Evolutionary conservation across 1,140 invertebrate species (phyloP), one percentile per base, ranked within the genome.

Genomic region (Portunus trituberculatus): DNA sequence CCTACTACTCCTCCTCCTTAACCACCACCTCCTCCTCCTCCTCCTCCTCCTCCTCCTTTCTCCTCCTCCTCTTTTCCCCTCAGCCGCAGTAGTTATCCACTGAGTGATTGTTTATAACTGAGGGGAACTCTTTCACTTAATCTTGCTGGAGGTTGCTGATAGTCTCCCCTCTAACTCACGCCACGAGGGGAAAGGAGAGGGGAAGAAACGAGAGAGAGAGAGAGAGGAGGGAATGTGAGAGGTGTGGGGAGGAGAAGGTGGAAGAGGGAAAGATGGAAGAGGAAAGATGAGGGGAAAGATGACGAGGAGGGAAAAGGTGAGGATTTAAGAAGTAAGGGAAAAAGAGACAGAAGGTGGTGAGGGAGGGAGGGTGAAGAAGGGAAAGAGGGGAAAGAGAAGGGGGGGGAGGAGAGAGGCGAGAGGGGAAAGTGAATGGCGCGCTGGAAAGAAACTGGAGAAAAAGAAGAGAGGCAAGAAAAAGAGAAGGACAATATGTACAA

Each of bases 91-190:
- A 76, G 67, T 76, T 76, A 76, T 20, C 67, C 67, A 20, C 67
- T n/a, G 67, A 76, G 20, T 76, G 67, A 76, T 76, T 76, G 67
- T 76, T 76, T 76, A 76, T 76, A 76, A 76, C 67, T 76, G 67
- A 76, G 67, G 67, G 67, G 67, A 76, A 76, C 67, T 76, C 67
- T 76, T 76, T 76, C 67, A 76, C 67, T 76, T 76, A 76, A 76
- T 76, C 67, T 76, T 76, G 67, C 25, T 1, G 67, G 67, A 76
- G 67, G 67, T 76, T 76, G 67, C 20, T 76, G 67, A 76, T 76
- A 76, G 67, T n/a, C 67, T 76, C 25, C 12, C 20, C 67, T n/a
- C 67, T 76, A 25, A 76, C 67, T 76, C 67, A 76, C 67, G 67
- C 67, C 12, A 59, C 2, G 67, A 76, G 67, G 67, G 59, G 67